phyloP scores from a whole-genome alignment of 2,888 invertebrate genomes.

The Pristionchus exspectatus region DNA sequence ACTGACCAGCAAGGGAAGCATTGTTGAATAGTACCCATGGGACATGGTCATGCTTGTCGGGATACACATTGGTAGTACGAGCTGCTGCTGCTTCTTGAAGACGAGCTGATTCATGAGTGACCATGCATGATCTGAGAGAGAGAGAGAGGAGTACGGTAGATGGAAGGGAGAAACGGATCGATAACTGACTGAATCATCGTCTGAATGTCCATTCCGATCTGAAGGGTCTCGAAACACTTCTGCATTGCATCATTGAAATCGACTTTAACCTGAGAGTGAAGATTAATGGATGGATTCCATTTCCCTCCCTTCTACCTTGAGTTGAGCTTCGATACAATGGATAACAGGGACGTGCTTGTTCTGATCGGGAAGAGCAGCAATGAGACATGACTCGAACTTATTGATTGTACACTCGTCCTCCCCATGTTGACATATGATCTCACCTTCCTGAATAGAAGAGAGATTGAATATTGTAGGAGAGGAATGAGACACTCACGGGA shows the following conservation, averaged over 20 bases:
- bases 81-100: constrained; percentile 70
- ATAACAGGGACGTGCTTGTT: constrained; percentile 66
- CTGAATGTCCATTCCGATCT: constrained; percentile 65
- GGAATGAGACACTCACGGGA: constrained; percentile 52
- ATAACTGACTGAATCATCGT: constrained; percentile 64
- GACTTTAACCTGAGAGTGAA: constrained; percentile 57
- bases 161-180: neutral
- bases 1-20: constrained; percentile 62
- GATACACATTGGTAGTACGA: constrained; percentile 65
- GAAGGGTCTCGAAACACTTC: constrained; percentile 67
- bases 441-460: constrained; percentile 62
- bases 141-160: neutral
- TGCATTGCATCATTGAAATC: constrained; percentile 66
- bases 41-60: constrained; percentile 69
- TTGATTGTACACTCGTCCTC: constrained; percentile 74
- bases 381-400: constrained; percentile 71
- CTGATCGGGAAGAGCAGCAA: constrained; percentile 67
- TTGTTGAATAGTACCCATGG: constrained; percentile 75
- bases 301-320: constrained; percentile 54
- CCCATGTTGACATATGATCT: constrained; percentile 75
- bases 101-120: constrained; percentile 67
- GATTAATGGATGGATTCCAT: neutral
- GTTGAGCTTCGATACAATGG: constrained; percentile 68
- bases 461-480: neutral
- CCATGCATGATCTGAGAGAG: constrained; percentile 64